These are phyloP conservation scores for Hucho hucho DNA, from an alignment of 2,113 vertebrate species.

Conservation along the genomic window DNA sequence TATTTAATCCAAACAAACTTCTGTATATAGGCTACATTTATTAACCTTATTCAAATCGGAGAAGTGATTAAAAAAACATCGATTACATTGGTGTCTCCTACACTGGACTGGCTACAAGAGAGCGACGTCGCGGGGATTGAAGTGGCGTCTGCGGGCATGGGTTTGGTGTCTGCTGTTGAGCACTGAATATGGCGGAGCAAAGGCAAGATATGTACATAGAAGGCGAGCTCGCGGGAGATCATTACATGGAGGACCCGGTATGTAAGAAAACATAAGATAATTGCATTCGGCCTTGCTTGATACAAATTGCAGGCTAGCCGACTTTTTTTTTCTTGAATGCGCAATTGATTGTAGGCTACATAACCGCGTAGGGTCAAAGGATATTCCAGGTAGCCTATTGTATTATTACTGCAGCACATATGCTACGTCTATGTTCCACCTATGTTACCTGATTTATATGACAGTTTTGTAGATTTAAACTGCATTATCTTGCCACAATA, in stretches of 20 bases:
- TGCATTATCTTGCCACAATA: background rate
- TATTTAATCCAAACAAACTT: no score
- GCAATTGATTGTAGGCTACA: no score
- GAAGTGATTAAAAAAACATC: no score
- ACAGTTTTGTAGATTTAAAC: background rate
- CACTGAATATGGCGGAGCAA: constrained; percentile 69
- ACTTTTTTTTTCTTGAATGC: no score
- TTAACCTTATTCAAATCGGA: no score
- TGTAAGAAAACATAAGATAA: constrained; percentile 31
- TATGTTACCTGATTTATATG: background rate
- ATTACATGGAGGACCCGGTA: constrained; percentile 70
- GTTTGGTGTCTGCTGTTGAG: constrained; percentile 36
- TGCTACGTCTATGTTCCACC: background rate
- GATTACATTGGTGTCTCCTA: background rate
- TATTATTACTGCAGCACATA: no score
- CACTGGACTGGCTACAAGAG: background rate
- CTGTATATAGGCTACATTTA: no score
- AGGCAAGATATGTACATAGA: constrained; percentile 67
- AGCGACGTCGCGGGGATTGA: background rate
- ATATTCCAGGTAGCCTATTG: no score
- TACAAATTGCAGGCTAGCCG: background rate
- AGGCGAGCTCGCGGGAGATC: constrained; percentile 59
- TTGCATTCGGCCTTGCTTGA: background rate
- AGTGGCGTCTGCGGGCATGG: constrained; percentile 9
- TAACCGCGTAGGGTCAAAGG: no score